A percentile compares a stretch with the other conserved stretches of the same genome.
phyloP scores from a whole-genome alignment of 1,140 invertebrate genomes.

The Aphelenchoides fujianensis region DNA sequence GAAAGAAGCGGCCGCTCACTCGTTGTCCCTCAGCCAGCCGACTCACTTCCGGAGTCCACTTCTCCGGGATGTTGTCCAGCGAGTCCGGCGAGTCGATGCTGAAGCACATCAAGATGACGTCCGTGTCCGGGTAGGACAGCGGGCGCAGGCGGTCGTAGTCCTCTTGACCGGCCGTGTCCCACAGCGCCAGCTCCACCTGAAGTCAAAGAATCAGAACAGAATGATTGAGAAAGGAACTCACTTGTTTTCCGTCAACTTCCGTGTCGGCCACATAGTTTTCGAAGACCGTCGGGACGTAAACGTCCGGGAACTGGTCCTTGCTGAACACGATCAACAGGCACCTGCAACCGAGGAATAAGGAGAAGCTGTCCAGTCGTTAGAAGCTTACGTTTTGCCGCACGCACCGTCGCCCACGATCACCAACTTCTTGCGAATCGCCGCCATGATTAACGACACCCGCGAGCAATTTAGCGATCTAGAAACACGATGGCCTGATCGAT shows the following conservation, averaged over 20 bases:
- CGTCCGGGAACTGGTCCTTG: slow-evolving; percentile 64
- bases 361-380: too few relatives aligned
- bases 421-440: slow-evolving; percentile 60
- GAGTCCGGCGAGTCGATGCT: slow-evolving; percentile 28
- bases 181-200: slow-evolving; percentile 81
- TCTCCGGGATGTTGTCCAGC: slow-evolving; percentile 27
- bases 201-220: neutral
- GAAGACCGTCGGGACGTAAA: slow-evolving; percentile 63
- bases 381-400: slow-evolving; percentile 64
- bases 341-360: too few relatives aligned
- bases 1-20: neutral
- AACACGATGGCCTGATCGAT: too few relatives aligned
- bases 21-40: neutral
- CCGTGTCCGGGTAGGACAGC: slow-evolving; percentile 90
- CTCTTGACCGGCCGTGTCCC: slow-evolving; percentile 85
- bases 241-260: slow-evolving; percentile 45
- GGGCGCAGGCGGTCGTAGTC: slow-evolving; percentile 77
- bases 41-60: slow-evolving; percentile 28
- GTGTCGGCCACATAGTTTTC: slow-evolving; percentile 50
- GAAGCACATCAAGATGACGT: slow-evolving; percentile 70
- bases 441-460: slow-evolving; percentile 33
- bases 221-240: slow-evolving; percentile 28
- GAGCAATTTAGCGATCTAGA: neutral
- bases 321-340: slow-evolving; percentile 65
- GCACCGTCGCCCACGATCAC: slow-evolving; percentile 65